Conservation (phyloP, 2,888 invertebrate species). For the Coremacera marginata region DNA sequence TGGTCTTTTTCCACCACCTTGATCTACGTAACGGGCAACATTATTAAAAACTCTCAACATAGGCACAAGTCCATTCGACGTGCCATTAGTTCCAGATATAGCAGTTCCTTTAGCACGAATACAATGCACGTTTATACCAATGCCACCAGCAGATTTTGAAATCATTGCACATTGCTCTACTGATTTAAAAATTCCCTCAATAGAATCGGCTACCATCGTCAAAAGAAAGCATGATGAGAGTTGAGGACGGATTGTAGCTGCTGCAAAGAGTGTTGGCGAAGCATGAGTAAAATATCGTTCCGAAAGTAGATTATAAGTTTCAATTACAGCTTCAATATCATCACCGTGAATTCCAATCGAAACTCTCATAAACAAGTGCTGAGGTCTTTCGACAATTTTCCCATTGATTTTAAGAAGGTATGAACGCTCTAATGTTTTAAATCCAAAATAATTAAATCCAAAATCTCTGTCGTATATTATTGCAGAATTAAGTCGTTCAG, state of each 20-base stretch:
- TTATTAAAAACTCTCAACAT: constrained; percentile 96
- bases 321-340: constrained; percentile 91
- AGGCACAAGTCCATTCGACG: constrained; percentile 95
- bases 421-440: constrained; percentile 96
- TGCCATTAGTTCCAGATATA: constrained; percentile 94
- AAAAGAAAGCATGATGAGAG: constrained; percentile 95
- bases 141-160: constrained; percentile 97
- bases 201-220: constrained; percentile 94
- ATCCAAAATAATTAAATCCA: constrained; percentile 98
- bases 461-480: constrained; percentile 98
- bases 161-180: constrained; percentile 93
- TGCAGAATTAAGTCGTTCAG: constrained; percentile 91
- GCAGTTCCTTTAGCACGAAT: constrained; percentile 92
- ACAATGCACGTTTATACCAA: constrained; percentile 96
- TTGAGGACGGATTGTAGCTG: constrained; percentile 92
- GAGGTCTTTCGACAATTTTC: constrained; percentile 95
- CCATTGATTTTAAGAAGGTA: constrained; percentile 92
- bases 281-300: constrained; percentile 98
- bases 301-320: constrained; percentile 95
- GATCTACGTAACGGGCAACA: constrained; percentile 96
- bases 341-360: constrained; percentile 96
- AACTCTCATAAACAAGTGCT: constrained; percentile 99
- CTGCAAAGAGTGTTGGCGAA: constrained; percentile 96
- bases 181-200: constrained; percentile 94
- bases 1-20: constrained; percentile 97